Percentiles rank a stretch among this genome's conserved stretches.
Evolutionary conservation across 2,888 invertebrate species (phyloP).

Genomic region (Torymus aiolomorphi): DNA sequence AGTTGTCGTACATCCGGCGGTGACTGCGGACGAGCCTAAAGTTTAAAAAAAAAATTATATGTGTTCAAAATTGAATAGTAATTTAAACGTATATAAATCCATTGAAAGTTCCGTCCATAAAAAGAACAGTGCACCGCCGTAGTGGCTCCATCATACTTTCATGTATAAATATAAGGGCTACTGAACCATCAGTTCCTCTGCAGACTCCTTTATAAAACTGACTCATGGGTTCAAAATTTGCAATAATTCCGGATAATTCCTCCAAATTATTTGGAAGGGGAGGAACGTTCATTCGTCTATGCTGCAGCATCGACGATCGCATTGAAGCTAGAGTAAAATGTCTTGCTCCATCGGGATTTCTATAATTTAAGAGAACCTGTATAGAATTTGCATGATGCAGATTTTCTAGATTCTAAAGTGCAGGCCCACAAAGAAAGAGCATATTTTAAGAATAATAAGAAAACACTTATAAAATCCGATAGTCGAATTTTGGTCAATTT

Average conservation of each 20-base stretch:
- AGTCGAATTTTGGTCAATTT: no score
- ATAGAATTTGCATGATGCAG: no score
- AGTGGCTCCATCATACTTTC: background rate
- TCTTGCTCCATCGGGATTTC: no score
- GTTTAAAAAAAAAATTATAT: no score
- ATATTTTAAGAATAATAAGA: no score
- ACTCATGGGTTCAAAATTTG: background rate
- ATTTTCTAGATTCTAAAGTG: no score
- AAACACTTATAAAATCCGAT: no score
- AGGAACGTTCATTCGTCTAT: background rate
- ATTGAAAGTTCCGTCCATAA: background rate
- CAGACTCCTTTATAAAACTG: background rate
- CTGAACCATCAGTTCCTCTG: background rate
- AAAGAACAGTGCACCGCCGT: background rate
- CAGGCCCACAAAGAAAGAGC: no score
- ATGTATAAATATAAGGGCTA: background rate
- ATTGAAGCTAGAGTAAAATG: no score
- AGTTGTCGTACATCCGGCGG: background rate
- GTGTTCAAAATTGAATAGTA: background rate
- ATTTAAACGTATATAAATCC: background rate
- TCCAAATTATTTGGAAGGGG: background rate
- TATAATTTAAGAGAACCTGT: no score
- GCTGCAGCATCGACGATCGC: background rate
- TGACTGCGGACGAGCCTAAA: background rate
- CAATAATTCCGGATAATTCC: background rate